These are phyloP conservation scores for Trileptium ribeirensis DNA, from an alignment of 2,888 invertebrate genomes.

Conservation along the genomic window DNA sequence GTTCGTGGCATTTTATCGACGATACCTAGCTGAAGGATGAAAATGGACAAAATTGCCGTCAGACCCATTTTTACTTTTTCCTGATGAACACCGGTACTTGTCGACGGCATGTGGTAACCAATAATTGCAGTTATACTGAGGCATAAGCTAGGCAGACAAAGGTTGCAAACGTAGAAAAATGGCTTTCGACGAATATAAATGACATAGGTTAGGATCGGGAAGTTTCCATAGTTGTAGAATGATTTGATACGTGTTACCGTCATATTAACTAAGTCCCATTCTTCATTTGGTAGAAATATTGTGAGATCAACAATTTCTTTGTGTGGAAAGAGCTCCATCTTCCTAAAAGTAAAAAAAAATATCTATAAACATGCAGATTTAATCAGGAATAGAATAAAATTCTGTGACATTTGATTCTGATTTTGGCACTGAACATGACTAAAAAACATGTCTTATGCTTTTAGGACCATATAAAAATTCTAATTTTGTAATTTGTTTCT, in stretches of 20 bases:
- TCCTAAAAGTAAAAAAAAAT: slow-evolving; percentile 4
- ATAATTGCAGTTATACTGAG: slow-evolving; percentile 24
- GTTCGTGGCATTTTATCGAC: slow-evolving; percentile 27
- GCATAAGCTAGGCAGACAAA: slow-evolving; percentile 13
- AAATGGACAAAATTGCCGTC: slow-evolving; percentile 24
- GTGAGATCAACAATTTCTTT: slow-evolving; percentile 72
- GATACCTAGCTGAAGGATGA: slow-evolving; percentile 25
- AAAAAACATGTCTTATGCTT: no score
- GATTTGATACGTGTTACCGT: slow-evolving; percentile 43
- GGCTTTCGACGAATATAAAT: slow-evolving; percentile 21
- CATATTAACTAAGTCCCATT: slow-evolving; percentile 64
- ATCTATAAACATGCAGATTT: no score
- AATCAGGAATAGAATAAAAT: no score
- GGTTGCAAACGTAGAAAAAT: slow-evolving; percentile 23
- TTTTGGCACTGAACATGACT: no score
- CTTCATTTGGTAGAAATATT: slow-evolving; percentile 78
- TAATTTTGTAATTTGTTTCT: no score
- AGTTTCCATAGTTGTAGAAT: slow-evolving; percentile 26
- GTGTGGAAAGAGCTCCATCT: slow-evolving; percentile 61
- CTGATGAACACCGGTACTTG: slow-evolving; percentile 23
- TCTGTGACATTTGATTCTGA: no score
- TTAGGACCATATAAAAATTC: no score
- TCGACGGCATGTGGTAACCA: slow-evolving; percentile 27
- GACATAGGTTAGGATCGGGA: slow-evolving; percentile 23
- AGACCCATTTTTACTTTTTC: slow-evolving; percentile 19